Percentiles rank a stretch among this genome's conserved stretches.
These are phyloP conservation scores for Sebastes kiyomatsui DNA, from an alignment of 2,797 vertebrate species.

Conservation along the genomic window DNA sequence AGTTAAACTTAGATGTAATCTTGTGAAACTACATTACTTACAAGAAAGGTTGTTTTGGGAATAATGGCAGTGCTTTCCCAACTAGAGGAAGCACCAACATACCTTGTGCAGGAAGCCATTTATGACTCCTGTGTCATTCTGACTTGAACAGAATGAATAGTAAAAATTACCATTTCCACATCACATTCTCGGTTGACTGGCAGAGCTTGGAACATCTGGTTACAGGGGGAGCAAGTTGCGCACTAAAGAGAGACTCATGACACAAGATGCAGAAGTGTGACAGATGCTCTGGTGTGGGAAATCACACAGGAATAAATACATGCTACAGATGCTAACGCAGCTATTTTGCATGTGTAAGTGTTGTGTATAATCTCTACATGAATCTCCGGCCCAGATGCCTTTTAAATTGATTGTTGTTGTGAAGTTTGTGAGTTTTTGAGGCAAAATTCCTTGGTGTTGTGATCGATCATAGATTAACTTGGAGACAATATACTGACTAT, in stretches of 20 bases:
- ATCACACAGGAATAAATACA: slow-evolving; percentile 14
- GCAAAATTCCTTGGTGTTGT: neutral
- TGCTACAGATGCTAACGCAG: neutral
- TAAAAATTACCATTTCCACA: slow-evolving; percentile 79
- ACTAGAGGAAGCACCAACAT: neutral
- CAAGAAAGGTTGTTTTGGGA: neutral
- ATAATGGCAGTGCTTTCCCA: slow-evolving; percentile 29
- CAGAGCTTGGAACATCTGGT: slow-evolving; percentile 54
- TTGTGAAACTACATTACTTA: neutral
- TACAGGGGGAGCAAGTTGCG: neutral
- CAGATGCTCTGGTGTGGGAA: slow-evolving; percentile 27
- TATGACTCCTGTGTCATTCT: neutral
- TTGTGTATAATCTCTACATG: neutral
- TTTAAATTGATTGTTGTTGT: neutral
- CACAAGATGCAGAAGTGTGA: slow-evolving; percentile 52
- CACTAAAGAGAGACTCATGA: slow-evolving; percentile 16
- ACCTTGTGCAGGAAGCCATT: neutral
- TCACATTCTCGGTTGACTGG: slow-evolving; percentile 38
- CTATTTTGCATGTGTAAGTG: neutral
- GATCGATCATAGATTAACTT: neutral
- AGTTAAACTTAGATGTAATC: neutral
- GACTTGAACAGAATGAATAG: neutral
- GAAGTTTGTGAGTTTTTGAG: neutral
- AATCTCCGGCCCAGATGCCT: neutral
- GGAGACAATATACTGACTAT: neutral